Conservation (phyloP, 2,797 vertebrate genomes). For the Apogon hyalosoma region DNA sequence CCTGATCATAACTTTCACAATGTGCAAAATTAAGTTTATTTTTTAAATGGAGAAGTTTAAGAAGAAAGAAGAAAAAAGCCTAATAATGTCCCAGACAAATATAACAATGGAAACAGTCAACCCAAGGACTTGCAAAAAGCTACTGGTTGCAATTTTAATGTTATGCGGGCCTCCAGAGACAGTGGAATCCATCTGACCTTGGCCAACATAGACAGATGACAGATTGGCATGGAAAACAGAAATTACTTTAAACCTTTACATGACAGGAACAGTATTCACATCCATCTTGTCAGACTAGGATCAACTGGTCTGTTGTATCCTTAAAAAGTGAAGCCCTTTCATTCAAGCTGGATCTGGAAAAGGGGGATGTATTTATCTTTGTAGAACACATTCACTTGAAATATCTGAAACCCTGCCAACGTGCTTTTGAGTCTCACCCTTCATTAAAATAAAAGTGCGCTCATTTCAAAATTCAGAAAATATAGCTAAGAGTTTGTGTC, state of each 20-base stretch:
- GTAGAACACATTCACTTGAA: background rate
- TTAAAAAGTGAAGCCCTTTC: background rate
- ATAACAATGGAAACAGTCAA: background rate
- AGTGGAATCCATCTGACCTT: background rate
- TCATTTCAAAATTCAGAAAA: constrained; percentile 11
- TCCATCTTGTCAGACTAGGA: background rate
- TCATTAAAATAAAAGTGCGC: background rate
- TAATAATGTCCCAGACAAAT: background rate
- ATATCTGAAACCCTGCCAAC: constrained; percentile 1
- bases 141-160: background rate
- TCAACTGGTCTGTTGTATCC: background rate
- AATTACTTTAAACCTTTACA: background rate
- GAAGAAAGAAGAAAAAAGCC: background rate
- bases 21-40: background rate
- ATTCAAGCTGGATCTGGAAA: background rate
- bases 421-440: background rate
- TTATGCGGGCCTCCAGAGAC: background rate
- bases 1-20: background rate
- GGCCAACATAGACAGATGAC: too few species aligned
- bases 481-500: constrained; percentile 5
- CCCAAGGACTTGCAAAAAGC: background rate
- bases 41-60: background rate
- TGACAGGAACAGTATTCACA: background rate
- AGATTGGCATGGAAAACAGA: background rate
- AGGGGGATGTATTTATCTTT: background rate